Evolutionary conservation across 1,140 invertebrate genomes (phyloP), one percentile per base, ranked within the genome.

Genomic region (Andricus grossulariae): DNA sequence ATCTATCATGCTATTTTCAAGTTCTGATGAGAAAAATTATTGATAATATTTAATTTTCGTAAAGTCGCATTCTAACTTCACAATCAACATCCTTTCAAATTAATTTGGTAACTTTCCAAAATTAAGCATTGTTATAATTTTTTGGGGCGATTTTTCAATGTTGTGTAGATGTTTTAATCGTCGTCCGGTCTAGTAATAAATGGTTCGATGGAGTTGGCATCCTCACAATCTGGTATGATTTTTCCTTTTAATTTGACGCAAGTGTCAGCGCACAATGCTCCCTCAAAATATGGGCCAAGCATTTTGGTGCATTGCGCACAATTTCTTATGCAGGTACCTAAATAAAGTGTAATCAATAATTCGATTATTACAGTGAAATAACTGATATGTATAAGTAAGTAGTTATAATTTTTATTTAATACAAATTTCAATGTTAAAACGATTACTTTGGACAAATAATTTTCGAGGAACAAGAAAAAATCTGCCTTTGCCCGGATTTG

Each of bases 261-360:
- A 75, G 94, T 94, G 82, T 97, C 95, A 0, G 96, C 96, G 85
- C 96, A 97, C 0, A 95, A 92, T 71, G 95, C 94, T 0, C 96
- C 96, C 82, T 97, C 94, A 88, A 97, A 97, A 91, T 96, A 97
- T 0, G 93, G 93, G 0, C 96, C 96, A 80, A 96, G 95, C 94
- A 97, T 97, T 86, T 96, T 96, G 87, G 96, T 96, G 90, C 96
- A 97, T 85, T 97, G 96, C 0, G 95, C 96, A 85, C 96, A 97
- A 89, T 97, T 97, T 80, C 96, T 94, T 54, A 97, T 94, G 87
- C 96, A 97, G 39, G 95, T 92, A 50, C 94, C 94, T 89, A 84
- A 19, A 80, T 3, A 73, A 45, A 52, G 51, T 76, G n/a, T 32
- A n/a, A 54, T 55, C 57, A 72, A 10, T 18, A 15, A 25, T n/a